Evolutionary conservation across 1,140 invertebrate species (phyloP).

Genomic region (Neodiprion virginianus): DNA sequence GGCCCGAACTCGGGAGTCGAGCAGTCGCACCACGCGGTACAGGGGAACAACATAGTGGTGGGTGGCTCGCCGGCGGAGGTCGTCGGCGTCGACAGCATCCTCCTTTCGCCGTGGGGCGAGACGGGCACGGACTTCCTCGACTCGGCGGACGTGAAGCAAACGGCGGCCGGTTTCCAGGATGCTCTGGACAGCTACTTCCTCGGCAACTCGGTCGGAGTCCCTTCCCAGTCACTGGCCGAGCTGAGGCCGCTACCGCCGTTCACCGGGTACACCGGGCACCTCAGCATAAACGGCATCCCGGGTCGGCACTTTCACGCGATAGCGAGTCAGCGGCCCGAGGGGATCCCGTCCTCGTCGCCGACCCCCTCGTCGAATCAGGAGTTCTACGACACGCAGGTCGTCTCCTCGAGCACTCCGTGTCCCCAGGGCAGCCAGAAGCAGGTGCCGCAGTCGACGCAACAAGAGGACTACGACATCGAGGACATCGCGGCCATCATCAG

Average conservation of each 20-base stretch:
- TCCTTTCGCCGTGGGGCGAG: conserved; percentile 65
- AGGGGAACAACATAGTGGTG: conserved; percentile 48
- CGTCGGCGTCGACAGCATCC: conserved; percentile 63
- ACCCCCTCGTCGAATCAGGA: conserved; percentile 57
- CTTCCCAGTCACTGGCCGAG: conserved; percentile 70
- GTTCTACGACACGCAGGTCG: conserved; percentile 55
- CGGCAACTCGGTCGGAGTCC: conserved; percentile 53
- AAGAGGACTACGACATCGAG: conserved; percentile 76
- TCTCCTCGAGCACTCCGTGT: conserved; percentile 58
- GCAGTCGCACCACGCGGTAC: conserved; percentile 56
- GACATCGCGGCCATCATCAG: conserved; percentile 89
- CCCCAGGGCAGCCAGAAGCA: conserved; percentile 53
- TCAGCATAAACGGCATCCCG: conserved; percentile 83
- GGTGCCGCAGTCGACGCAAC: conserved; percentile 66
- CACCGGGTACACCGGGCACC: conserved; percentile 81
- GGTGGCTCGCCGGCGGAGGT: conserved; percentile 51
- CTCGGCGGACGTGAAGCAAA: conserved; percentile 52
- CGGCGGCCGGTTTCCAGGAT: conserved; percentile 56
- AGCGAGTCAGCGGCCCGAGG: conserved; percentile 58
- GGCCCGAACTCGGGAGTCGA: conserved; percentile 47
- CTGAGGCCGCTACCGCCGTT: conserved; percentile 87
- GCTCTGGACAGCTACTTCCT: conserved; percentile 60
- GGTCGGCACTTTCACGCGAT: conserved; percentile 88
- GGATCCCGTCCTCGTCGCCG: conserved; percentile 52
- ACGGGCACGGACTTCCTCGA: conserved; percentile 60